Evolutionary conservation across 37 sponge, comb jelly and placozoan species (phyloP), one percentile per base, ranked within the genome.

Genomic region (Petrosia ficiformis): DNA sequence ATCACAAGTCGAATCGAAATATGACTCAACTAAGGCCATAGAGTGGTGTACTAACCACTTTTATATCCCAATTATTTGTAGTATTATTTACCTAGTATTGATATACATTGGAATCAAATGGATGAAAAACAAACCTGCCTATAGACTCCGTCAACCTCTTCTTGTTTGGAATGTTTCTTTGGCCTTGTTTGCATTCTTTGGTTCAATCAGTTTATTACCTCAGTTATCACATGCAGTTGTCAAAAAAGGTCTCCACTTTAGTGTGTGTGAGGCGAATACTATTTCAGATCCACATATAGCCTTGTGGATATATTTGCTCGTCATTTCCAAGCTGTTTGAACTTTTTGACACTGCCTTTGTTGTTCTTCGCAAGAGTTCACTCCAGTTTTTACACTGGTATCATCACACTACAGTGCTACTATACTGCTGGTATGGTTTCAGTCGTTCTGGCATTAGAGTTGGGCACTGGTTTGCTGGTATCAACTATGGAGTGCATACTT

Each of bases 101-200:
- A 52, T 90, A 38, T 77, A 57, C 41, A 36, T 35, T 2, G 83
- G 87, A 14, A 63, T 37, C 40, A 63, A 70, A 71, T 73, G 65
- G 65, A 92, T 92, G 92, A 72, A 31, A 24, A 54, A 66, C 56
- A 35, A 61, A 22, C 24, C 16, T 0, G 73, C 86, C 0, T 75
- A 39, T 65, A 30, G 39, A 1, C 74, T 82, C 19, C 44, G 78
- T 6, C 24, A 25, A 5, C 61, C 66, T 29, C 78, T 89, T 24
- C 25, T 58, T 14, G 28, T 79, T 42, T 89, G 90, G 90, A 89
- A 89, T 34, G 41, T 54, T 1, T 59, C 42, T 10, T 44, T 89
- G 61, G 85, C 85, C 1, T 42, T 75, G 30, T 84, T 89, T 40
- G n/a, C n/a, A n/a, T n/a, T n/a, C n/a, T n/a, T n/a, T n/a, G n/a